Evolutionary conservation across 2,113 vertebrate species (phyloP).

Genomic region (Pampusana beccarii): DNA sequence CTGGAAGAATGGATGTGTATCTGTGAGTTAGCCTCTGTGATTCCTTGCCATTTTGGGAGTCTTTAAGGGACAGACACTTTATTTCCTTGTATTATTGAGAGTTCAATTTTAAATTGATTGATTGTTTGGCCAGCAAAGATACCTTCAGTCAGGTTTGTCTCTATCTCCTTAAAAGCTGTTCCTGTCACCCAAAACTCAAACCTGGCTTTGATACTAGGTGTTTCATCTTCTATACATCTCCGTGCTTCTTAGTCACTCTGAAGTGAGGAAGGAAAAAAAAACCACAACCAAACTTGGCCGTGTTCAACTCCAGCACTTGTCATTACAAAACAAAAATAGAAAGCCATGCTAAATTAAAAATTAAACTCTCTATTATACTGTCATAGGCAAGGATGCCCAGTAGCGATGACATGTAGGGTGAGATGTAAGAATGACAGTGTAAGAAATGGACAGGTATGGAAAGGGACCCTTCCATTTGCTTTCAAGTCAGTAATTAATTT

Average conservation of each 20-base stretch:
- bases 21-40: neutral
- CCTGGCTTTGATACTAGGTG: neutral
- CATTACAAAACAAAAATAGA: neutral
- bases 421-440: neutral
- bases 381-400: neutral
- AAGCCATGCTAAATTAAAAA: neutral
- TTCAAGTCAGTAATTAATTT: neutral
- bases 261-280: neutral
- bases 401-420: neutral
- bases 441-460: neutral
- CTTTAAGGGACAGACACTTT: neutral
- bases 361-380: neutral
- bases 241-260: neutral
- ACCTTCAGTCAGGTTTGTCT: neutral
- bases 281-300: fast-evolving
- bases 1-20: neutral
- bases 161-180: neutral
- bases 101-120: neutral
- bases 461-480: neutral
- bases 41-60: neutral
- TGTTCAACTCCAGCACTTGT: neutral
- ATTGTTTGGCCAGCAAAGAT: neutral
- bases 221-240: neutral
- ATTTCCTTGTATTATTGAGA: neutral
- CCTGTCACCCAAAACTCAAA: neutral